Base-by-base conservation (phyloP, 1,140 invertebrate genomes). In the Drosophila aff. region DNA sequence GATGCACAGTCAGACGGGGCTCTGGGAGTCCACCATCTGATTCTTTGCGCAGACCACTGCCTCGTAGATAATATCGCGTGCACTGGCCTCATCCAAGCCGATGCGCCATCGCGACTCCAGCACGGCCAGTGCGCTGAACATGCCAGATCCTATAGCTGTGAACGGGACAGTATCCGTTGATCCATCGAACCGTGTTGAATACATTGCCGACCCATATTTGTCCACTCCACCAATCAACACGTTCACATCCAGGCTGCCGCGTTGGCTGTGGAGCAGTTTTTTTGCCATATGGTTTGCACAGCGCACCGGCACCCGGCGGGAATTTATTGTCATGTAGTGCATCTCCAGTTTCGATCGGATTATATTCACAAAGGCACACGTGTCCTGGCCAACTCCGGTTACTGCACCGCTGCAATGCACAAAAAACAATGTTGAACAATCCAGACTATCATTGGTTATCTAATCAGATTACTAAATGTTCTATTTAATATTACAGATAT, bases 171-270 rank as follows among this genome's bases (percentile, higher is more conserved):
- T n/a, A n/a, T n/a, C n/a, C n/a, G n/a, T 23, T 21, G 33, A 38
- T 8, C 52, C 52, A 38, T 55, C 52, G 52, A 38, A 38, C 15
- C 52, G 33, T 4, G 52, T 38, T 10, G 52, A 16, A 38, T 55
- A 55, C 15, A 38, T 16, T 10, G 15, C 2, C 18, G 18, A 0
- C 18, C 52, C 52, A 23, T 6, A 10, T 3, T 23, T 23, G 33
- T 55, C 52, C 33, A 55, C 31, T 31, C 31, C 31, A 31, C 31
- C 31, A 31, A 57, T 57, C 21, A 57, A 23, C 4, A 55, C 7
- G 33, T 16, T 38, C 0, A 38, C 52, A 38, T 38, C 16, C 1
- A 55, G 8, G 7, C 1, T 16, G 18, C 52, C 13, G 4, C 4
- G 0, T 38, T 55, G 33, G 15, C 18, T 38, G 13, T 55, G 18